Conservation (phyloP, 2,888 invertebrate species). For the Axea sp. region DNA sequence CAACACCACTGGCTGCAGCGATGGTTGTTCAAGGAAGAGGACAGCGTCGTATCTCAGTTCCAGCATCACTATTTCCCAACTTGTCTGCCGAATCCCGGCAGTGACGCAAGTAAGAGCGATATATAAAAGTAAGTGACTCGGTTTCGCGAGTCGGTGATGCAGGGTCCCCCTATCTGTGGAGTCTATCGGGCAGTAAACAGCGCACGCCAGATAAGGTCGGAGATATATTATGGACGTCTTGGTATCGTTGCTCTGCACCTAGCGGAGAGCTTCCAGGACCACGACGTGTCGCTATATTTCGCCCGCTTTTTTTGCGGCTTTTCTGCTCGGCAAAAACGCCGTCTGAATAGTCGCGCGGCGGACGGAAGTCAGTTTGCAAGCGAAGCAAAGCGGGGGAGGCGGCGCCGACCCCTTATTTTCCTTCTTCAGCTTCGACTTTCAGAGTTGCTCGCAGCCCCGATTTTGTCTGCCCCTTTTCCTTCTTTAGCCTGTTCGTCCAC, state of each 20-base stretch:
- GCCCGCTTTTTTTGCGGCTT: conserved; percentile 64
- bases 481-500: conserved; percentile 48
- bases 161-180: conserved; percentile 76
- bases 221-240: conserved; percentile 78
- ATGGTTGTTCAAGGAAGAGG: conserved; percentile 32
- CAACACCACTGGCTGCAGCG: conserved; percentile 31
- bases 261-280: conserved; percentile 55
- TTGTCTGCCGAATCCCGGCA: conserved; percentile 73
- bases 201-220: conserved; percentile 78
- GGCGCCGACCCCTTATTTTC: conserved; percentile 78
- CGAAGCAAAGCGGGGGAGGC: conserved; percentile 74
- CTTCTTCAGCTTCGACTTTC: conserved; percentile 68
- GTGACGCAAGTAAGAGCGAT: conserved; percentile 75
- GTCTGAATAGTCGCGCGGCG: conserved; percentile 77
- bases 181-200: conserved; percentile 80
- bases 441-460: conserved; percentile 58
- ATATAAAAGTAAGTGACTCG: conserved; percentile 76
- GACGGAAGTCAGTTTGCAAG: conserved; percentile 79
- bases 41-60: conserved; percentile 67
- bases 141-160: conserved; percentile 74
- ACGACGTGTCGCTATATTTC: conserved; percentile 63
- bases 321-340: conserved; percentile 70
- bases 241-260: conserved; percentile 60
- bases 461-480: conserved; percentile 57
- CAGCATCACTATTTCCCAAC: conserved; percentile 76